Percentiles rank a stretch among this genome's conserved stretches.
Evolutionary conservation across 2,888 invertebrate species (phyloP).

Genomic region (Patella pellucida): DNA sequence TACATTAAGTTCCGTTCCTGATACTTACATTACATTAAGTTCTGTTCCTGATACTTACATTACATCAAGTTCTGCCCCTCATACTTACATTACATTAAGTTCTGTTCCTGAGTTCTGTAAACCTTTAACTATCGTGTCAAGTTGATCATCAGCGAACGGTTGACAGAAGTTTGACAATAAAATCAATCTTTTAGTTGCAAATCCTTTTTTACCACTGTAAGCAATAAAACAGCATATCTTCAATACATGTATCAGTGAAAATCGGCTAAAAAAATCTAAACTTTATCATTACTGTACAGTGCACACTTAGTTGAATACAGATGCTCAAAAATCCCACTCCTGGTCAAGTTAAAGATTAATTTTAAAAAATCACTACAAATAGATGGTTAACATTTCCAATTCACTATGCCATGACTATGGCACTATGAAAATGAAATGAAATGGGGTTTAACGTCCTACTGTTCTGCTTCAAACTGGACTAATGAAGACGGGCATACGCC

Average conservation of each 20-base stretch:
- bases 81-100: conserved; percentile 76
- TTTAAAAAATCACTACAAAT: too few species aligned
- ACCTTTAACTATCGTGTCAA: conserved; percentile 74
- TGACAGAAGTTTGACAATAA: conserved; percentile 79
- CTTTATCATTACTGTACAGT: neutral
- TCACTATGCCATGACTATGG: too few species aligned
- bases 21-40: too few species aligned
- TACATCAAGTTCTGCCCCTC: too few species aligned
- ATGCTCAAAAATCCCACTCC: neutral
- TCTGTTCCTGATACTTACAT: too few species aligned
- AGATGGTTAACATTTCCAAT: too few species aligned
- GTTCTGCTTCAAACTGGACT: too few species aligned
- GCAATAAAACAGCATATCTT: conserved; percentile 14
- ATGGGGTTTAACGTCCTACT: too few species aligned
- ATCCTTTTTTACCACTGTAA: conserved; percentile 70
- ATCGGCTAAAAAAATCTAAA: neutral
- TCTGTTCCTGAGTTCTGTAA: conserved; percentile 76
- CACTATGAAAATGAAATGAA: too few species aligned
- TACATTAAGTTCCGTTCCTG: too few species aligned
- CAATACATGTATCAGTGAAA: neutral
- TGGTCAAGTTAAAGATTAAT: too few species aligned
- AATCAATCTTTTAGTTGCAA: conserved; percentile 75
- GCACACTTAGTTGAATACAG: neutral
- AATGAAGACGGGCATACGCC: too few species aligned
- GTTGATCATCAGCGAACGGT: conserved; percentile 72